Evolutionary conservation across 92 coral and sea anemone species (phyloP).

Genomic region (Phenganax stokvisi): DNA sequence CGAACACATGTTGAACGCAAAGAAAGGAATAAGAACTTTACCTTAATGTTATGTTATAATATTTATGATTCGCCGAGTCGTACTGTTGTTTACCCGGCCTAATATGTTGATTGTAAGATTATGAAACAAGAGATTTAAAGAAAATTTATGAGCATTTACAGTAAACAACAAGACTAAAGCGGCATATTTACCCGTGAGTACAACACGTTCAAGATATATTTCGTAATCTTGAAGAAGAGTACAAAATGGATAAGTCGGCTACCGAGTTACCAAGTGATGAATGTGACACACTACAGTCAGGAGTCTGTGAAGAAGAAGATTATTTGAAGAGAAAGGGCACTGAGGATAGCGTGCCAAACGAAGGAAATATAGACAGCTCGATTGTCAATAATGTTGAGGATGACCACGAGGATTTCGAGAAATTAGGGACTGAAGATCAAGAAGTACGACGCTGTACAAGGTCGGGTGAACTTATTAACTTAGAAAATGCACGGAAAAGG

Average conservation of each 20-base stretch:
- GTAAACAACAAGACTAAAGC: conserved; percentile 26
- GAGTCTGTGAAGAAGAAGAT: too few relatives aligned
- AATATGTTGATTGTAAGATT: too few relatives aligned
- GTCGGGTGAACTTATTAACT: background rate
- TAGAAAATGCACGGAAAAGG: conserved; percentile 12
- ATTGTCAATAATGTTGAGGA: background rate
- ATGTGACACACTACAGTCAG: background rate
- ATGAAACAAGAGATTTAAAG: background rate
- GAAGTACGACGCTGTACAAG: conserved; percentile 29
- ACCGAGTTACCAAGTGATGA: background rate
- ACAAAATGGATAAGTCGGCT: too few relatives aligned
- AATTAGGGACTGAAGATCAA: background rate
- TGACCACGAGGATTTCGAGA: background rate
- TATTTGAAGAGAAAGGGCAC: background rate
- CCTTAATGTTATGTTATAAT: too few relatives aligned
- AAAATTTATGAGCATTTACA: background rate
- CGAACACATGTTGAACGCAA: too few relatives aligned
- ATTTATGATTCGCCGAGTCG: too few relatives aligned
- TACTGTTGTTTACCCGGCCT: too few relatives aligned
- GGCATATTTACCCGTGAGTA: background rate
- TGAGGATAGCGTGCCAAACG: background rate
- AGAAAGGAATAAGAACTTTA: too few relatives aligned
- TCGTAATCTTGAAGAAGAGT: too few relatives aligned
- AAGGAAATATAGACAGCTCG: background rate
- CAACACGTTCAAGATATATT: background rate